Evolutionary conservation across 2,888 invertebrate species (phyloP), one percentile per base, ranked within the genome.

Genomic region (Eupithecia inturbata): DNA sequence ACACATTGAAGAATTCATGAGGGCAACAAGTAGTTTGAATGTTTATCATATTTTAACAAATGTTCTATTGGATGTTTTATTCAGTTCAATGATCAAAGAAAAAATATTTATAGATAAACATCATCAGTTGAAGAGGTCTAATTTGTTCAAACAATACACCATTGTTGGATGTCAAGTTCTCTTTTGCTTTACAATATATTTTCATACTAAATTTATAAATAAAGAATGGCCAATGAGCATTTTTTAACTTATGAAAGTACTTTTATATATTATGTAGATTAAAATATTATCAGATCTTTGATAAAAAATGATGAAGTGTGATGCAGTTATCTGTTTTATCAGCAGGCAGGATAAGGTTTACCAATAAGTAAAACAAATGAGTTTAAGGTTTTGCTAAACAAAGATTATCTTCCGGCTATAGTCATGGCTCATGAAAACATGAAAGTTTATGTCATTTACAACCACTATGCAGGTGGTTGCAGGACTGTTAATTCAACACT

Each of bases 1-100:
- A 68, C 26, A 66, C 76, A 79, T 69, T 68, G 31, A 69, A 71
- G 22, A 66, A 69, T 69, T 66, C 12, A 69, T 45, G 41, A 66
- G 39, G 31, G 62, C 62, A 62, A 31, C 28, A 62, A 57, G 28
- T 62, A 62, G 62, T 19, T 9, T 16, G 16, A 60, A 28, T 28
- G 28, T 57, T 26, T 26, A 60, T 9, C n/a, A 26, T 16, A 7
- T 60, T 16, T 28, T 28, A 5, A 22, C 14, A 57, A 26, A 57
- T 57, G 22, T 22, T 10, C 9, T 10, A 22, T 22, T 10, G 22
- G 1, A 10, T 10, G 57, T 57, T 57, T 4, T 57, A 57, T 14
- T 57, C n/a, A 22, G 3, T 22, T 22, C 57, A 57, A 57, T 57
- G 1, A 26, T 1, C 12, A 5, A 3, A 49, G n/a, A n/a, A 19